Evolutionary conservation across 2,888 invertebrate genomes (phyloP).

Genomic region (Chloroclysta siterata): DNA sequence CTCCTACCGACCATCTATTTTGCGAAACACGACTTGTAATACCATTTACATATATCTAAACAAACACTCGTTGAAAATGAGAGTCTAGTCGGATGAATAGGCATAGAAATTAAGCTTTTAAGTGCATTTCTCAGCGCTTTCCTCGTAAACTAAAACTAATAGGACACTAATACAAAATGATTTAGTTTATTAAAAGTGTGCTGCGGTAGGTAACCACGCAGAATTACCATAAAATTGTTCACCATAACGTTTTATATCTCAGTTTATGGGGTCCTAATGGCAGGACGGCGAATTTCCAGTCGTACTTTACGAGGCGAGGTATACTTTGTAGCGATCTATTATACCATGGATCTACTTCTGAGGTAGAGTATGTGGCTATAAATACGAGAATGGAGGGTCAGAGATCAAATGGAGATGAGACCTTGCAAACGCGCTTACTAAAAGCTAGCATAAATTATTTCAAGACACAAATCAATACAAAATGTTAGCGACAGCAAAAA

Average conservation of each 20-base stretch:
- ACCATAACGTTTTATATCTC: conserved; percentile 49
- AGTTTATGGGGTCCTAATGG: conserved; percentile 52
- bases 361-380: conserved; percentile 26
- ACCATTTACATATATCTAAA: background rate
- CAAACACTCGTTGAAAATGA: background rate
- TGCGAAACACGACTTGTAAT: background rate
- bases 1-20: background rate
- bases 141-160: conserved; percentile 29
- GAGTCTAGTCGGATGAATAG: background rate
- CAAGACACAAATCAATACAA: conserved; percentile 2
- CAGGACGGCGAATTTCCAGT: conserved; percentile 43
- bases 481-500: background rate
- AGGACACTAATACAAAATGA: conserved; percentile 31
- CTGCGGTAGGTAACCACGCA: conserved; percentile 43
- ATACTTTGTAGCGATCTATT: conserved; percentile 37
- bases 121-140: conserved; percentile 8
- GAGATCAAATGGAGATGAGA: conserved; percentile 30
- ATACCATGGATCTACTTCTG: conserved; percentile 30
- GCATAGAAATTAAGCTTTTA: conserved; percentile 9
- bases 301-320: conserved; percentile 43
- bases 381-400: conserved; percentile 19
- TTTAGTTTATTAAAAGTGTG: conserved; percentile 32
- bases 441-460: conserved; percentile 7
- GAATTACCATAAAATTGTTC: conserved; percentile 45
- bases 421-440: conserved; percentile 22